Percentiles rank a stretch among this genome's conserved stretches.
Evolutionary conservation across 1,140 invertebrate species (phyloP).

Genomic region (Amyelois transitella): DNA sequence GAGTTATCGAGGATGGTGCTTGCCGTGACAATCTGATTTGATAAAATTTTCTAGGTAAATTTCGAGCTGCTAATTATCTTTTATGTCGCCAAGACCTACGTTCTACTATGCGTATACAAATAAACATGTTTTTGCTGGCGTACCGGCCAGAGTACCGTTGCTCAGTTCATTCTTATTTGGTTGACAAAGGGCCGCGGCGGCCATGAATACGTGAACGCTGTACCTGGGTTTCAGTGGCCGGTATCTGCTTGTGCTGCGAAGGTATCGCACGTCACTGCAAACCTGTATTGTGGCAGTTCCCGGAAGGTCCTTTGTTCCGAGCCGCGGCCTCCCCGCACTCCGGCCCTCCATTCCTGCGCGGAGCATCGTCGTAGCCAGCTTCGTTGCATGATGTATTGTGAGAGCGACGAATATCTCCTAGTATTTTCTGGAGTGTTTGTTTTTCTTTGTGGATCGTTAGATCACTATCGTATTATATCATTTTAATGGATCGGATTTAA

Average conservation of each 20-base stretch:
- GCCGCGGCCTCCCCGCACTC: slow-evolving; percentile 34
- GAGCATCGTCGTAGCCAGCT: slow-evolving; percentile 10
- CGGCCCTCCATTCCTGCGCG: slow-evolving; percentile 8
- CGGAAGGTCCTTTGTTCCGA: slow-evolving; percentile 65
- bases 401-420: slow-evolving; percentile 20
- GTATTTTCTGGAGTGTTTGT: slow-evolving; percentile 1
- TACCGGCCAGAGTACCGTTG: slow-evolving; percentile 30
- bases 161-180: slow-evolving; percentile 35
- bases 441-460: not conserved
- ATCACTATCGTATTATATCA: too few relatives aligned
- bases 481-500: too few relatives aligned
- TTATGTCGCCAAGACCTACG: not conserved
- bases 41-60: not conserved
- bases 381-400: slow-evolving; percentile 23
- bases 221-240: slow-evolving; percentile 47
- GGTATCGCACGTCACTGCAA: slow-evolving; percentile 70
- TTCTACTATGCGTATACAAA: not conserved
- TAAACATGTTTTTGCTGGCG: not conserved
- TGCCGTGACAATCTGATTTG: not conserved
- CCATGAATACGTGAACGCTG: slow-evolving; percentile 14
- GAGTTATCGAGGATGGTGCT: too few relatives aligned
- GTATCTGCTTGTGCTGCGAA: slow-evolving; percentile 56
- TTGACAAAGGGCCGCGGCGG: slow-evolving; percentile 48
- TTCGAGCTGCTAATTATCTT: not conserved
- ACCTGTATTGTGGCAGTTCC: slow-evolving; percentile 71